phyloP scores from a whole-genome alignment of 1,140 invertebrate species.

The Chionoecetes opilio region DNA sequence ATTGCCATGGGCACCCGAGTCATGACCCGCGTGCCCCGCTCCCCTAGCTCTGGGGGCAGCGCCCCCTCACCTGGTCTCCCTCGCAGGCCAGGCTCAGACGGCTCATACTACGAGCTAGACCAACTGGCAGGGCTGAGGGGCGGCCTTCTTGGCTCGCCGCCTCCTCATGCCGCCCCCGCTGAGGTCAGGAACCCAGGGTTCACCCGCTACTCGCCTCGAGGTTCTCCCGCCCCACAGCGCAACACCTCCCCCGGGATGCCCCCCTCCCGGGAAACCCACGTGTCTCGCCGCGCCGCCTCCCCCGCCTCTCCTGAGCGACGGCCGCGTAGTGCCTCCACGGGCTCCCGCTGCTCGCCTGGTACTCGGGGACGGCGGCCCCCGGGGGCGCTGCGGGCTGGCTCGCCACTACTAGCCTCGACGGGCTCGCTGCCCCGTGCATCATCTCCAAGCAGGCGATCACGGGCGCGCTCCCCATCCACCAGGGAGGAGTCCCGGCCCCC shows the following conservation, averaged over 20 bases:
- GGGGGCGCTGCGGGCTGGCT: constrained; percentile 74
- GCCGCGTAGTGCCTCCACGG: constrained; percentile 81
- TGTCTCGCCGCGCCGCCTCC: constrained; percentile 80
- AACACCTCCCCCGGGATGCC: constrained; percentile 63
- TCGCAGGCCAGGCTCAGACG: constrained; percentile 65
- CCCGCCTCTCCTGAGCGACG: constrained; percentile 81
- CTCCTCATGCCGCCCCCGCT: constrained; percentile 65
- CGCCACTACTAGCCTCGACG: constrained; percentile 79
- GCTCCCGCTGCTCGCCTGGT: constrained; percentile 79
- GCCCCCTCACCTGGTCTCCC: constrained; percentile 65
- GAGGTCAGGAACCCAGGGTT: constrained; percentile 76
- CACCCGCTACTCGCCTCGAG: constrained; percentile 76
- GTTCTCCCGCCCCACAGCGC: constrained; percentile 71
- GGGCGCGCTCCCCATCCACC: constrained; percentile 78
- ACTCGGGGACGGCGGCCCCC: constrained; percentile 70
- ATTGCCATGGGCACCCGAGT: constrained; percentile 84
- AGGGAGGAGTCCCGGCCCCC: constrained; percentile 71
- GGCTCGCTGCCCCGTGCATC: constrained; percentile 78
- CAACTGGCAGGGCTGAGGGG: constrained; percentile 83
- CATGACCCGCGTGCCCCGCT: constrained; percentile 81
- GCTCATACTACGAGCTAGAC: constrained; percentile 82
- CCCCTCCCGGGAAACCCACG: constrained; percentile 72
- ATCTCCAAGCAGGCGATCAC: constrained; percentile 69
- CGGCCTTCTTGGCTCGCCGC: constrained; percentile 82
- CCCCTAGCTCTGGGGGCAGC: constrained; percentile 76